These are phyloP conservation scores for Littorina saxatilis DNA, from an alignment of 1,140 invertebrate species.

Conservation along the genomic window DNA sequence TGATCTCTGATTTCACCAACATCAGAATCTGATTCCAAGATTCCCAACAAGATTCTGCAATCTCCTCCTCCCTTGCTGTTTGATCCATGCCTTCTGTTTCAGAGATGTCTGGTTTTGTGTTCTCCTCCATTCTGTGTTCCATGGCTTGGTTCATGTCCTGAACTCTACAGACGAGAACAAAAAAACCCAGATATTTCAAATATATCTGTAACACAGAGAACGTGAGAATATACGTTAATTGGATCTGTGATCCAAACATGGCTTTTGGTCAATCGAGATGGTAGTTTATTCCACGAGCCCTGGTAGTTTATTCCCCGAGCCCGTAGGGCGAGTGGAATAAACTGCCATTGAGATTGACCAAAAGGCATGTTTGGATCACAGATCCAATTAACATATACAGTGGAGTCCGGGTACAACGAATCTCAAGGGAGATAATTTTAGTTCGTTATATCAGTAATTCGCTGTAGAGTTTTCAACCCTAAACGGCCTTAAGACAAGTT, in stretches of 20 bases:
- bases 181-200: neutral
- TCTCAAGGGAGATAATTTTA: too few relatives aligned
- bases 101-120: neutral
- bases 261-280: too few relatives aligned
- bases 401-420: too few relatives aligned
- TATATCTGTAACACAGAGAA: neutral
- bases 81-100: neutral
- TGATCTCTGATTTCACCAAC: neutral
- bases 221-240: too few relatives aligned
- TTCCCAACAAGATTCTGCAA: neutral
- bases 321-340: too few relatives aligned
- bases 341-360: too few relatives aligned
- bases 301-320: neutral
- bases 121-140: neutral
- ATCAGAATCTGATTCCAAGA: slow-evolving; percentile 10
- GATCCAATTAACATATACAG: too few relatives aligned
- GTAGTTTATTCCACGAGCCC: neutral
- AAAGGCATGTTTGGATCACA: too few relatives aligned
- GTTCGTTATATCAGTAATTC: too few relatives aligned
- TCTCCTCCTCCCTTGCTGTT: neutral
- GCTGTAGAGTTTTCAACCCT: too few relatives aligned
- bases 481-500: too few relatives aligned
- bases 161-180: neutral
- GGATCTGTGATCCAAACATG: too few relatives aligned
- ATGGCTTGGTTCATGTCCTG: slow-evolving; percentile 24